phyloP scores from a whole-genome alignment of 1,140 invertebrate species.

The Centruroides vittatus region DNA sequence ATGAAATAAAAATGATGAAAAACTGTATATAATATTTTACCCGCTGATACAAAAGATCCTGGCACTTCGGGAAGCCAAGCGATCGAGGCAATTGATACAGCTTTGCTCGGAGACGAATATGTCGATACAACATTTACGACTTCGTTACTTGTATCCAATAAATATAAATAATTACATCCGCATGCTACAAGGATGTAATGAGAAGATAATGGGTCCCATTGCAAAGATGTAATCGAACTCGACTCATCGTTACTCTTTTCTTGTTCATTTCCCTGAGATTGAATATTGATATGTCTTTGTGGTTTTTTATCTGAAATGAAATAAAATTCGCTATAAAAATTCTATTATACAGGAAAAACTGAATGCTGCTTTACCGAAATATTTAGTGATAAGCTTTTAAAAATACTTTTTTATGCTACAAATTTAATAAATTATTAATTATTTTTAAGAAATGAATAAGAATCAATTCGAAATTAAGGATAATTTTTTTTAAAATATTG shows the following conservation, averaged over 20 bases:
- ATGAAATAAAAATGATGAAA: no score
- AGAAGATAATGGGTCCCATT: constrained; percentile 34
- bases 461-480: no score
- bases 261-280: not conserved
- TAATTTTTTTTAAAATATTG: no score
- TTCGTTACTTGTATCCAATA: constrained; percentile 26
- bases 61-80: constrained; percentile 33
- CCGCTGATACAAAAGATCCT: constrained; percentile 36
- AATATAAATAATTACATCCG: constrained; percentile 21
- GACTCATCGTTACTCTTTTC: not conserved
- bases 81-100: constrained; percentile 26
- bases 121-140: constrained; percentile 24
- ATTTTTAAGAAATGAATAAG: no score
- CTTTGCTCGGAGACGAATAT: constrained; percentile 29
- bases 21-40: constrained; percentile 19
- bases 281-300: constrained; percentile 2
- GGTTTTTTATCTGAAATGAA: constrained; percentile 16
- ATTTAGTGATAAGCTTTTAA: no score
- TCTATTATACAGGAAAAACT: no score
- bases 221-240: constrained; percentile 21
- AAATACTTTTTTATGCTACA: no score
- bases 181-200: constrained; percentile 32
- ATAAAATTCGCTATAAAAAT: not conserved
- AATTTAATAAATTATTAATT: no score
- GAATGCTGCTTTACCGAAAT: no score